phyloP scores from a whole-genome alignment of 2,113 vertebrate genomes.

The Amphiprion percula region DNA sequence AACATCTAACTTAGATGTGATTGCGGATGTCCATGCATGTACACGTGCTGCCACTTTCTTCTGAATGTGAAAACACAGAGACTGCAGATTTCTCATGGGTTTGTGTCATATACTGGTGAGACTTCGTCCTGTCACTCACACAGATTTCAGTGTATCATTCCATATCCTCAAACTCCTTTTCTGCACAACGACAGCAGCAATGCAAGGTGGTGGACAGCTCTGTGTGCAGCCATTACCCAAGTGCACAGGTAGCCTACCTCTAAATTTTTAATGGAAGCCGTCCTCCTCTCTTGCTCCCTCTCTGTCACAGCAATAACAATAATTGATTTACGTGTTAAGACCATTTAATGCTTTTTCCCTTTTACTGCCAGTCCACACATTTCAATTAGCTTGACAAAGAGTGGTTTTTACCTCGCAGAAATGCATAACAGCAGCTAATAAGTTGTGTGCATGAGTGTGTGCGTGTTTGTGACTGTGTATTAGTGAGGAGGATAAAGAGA shows the following conservation, averaged over 20 bases:
- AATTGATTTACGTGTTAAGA: conserved; percentile 54
- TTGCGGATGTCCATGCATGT: not conserved
- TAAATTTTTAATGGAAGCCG: conserved; percentile 46
- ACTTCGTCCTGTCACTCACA: conserved; percentile 21
- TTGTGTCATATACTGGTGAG: conserved; percentile 9
- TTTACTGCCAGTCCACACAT: conserved; percentile 34
- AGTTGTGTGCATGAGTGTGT: conserved; percentile 1
- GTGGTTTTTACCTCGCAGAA: conserved; percentile 31
- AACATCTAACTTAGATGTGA: conserved; percentile 13
- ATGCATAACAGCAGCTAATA: conserved; percentile 25
- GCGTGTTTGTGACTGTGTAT: not conserved
- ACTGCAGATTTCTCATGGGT: conserved; percentile 2
- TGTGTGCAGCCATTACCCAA: conserved; percentile 45
- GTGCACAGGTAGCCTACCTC: conserved; percentile 26
- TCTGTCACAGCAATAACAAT: conserved; percentile 38
- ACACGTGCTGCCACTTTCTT: conserved; percentile 14
- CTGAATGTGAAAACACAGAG: not conserved
- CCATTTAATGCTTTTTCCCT: conserved; percentile 37
- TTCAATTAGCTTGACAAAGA: conserved; percentile 46
- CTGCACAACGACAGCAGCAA: conserved; percentile 31
- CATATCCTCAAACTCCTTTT: conserved; percentile 6
- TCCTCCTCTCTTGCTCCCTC: not conserved
- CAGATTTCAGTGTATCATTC: not conserved
- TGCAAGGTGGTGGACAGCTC: conserved; percentile 15
- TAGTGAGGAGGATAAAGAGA: not conserved